Evolutionary conservation across 2,113 vertebrate genomes (phyloP).

Genomic region (Oryzias melastigma): DNA sequence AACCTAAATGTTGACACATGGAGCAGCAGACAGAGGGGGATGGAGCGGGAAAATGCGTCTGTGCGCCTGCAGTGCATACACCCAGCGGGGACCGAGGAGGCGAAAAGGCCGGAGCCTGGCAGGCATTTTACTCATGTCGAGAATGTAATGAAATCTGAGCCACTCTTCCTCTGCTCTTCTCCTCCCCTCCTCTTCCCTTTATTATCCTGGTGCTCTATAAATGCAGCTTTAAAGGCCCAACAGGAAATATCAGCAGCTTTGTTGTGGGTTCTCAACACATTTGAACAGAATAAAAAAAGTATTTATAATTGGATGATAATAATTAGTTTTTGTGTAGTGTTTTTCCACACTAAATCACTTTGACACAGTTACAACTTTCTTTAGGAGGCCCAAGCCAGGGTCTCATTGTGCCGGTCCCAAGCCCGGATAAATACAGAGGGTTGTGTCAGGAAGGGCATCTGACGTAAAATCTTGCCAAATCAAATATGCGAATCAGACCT

Average conservation of each 20-base stretch:
- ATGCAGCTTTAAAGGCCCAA: slow-evolving; percentile 1
- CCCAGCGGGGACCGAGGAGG: slow-evolving; percentile 17
- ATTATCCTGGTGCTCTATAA: background rate
- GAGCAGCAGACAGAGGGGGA: background rate
- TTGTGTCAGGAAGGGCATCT: too few species aligned
- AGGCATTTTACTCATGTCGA: slow-evolving; percentile 53
- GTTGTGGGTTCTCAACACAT: too few species aligned
- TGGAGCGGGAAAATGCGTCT: background rate
- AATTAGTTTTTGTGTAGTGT: too few species aligned
- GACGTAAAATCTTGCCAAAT: too few species aligned
- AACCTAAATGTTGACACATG: slow-evolving; percentile 27
- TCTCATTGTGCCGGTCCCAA: too few species aligned
- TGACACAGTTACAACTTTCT: too few species aligned
- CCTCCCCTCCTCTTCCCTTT: background rate
- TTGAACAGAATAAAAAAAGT: too few species aligned
- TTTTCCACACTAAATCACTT: too few species aligned
- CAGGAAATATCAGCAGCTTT: background rate
- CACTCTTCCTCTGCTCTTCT: slow-evolving; percentile 18
- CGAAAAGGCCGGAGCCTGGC: slow-evolving; percentile 32
- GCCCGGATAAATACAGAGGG: too few species aligned
- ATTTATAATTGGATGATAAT: too few species aligned
- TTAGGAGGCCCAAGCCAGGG: too few species aligned
- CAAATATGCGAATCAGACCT: too few species aligned
- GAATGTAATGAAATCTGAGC: slow-evolving; percentile 61
- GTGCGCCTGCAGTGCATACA: slow-evolving; percentile 13